These are phyloP conservation scores for Thecophora atra DNA, from an alignment of 2,888 invertebrate genomes.

Conservation along the genomic window DNA sequence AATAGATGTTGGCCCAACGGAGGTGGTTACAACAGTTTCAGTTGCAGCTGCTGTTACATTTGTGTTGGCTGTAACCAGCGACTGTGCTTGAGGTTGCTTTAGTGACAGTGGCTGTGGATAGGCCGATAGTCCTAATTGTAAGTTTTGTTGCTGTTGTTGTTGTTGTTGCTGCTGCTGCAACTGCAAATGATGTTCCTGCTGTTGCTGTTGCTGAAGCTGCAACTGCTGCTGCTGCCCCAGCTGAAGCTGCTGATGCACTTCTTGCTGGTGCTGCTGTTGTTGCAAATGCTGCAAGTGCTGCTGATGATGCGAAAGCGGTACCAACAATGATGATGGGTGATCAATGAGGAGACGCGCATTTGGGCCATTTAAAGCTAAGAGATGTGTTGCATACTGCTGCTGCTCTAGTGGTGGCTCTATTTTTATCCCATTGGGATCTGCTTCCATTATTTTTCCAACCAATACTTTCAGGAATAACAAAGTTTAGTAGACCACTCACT, in stretches of 20 bases:
- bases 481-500: conserved; percentile 29
- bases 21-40: conserved; percentile 41
- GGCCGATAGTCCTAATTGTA: conserved; percentile 48
- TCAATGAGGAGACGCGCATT: conserved; percentile 63
- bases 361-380: conserved; percentile 64
- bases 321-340: conserved; percentile 62
- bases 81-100: conserved; percentile 54
- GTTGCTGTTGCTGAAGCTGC: conserved; percentile 53
- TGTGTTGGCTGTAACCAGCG: conserved; percentile 26
- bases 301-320: conserved; percentile 58
- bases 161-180: conserved; percentile 50
- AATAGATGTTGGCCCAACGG: conserved; percentile 47
- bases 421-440: conserved; percentile 65
- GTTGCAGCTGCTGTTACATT: conserved; percentile 40
- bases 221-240: conserved; percentile 50
- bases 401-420: conserved; percentile 64
- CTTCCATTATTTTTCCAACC: conserved; percentile 62
- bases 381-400: conserved; percentile 62
- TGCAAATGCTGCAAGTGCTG: conserved; percentile 52
- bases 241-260: conserved; percentile 44
- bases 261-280: conserved; percentile 50
- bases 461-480: conserved; percentile 40
- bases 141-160: conserved; percentile 53
- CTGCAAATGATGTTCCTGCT: conserved; percentile 54
- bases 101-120: conserved; percentile 57